Evolutionary conservation across 2,113 vertebrate species (phyloP), one percentile per base, ranked within the genome.

Genomic region (Hippolais icterina): DNA sequence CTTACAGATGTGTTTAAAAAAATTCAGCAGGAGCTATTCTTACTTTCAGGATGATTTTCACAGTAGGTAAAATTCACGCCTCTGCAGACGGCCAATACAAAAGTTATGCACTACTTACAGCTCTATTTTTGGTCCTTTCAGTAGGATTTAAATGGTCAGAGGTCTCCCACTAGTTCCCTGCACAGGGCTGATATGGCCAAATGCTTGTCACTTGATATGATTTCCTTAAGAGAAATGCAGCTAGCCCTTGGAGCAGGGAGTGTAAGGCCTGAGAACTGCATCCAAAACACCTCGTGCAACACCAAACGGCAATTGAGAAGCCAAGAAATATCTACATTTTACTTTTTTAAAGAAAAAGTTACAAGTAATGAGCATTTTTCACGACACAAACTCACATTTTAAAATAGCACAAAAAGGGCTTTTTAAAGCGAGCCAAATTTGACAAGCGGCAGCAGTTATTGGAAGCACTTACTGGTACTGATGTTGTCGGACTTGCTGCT

Each of bases 401-500:
- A 6, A 74, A 60, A 24, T 5, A 50, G 41, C 57, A 89, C 14
- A 7, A 18, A n/a, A n/a, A n/a, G n/a, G 33, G 35, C 35, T 61
- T 39, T 39, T 39, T 19, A 27, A 52, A 74, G 12, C 33, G 49
- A 92, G 25, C 11, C 47, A 49, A 53, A 87, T n/a, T 33, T 50
- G 64, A 84, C 21, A 74, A 56, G 68, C 5, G 25, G 50, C 11
- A 56, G 63, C 37, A 46, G 9, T 37, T 75, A 59, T 18, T 23
- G 87, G 52, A 82, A 86, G 19, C 65, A 98, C 99, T 99, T 98
- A 99, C 99, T 99, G 98, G 99, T 99, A 35, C 98, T 98, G 87
- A 98, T 98, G 69, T 99, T 99, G 96, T 99, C 99, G 83, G 99
- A 99, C 96, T 99, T 99, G 98, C 99, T 99, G 98, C 99, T 99